Conservation (phyloP, 2,888 invertebrate genomes). For the Drosophila anomalata region DNA sequence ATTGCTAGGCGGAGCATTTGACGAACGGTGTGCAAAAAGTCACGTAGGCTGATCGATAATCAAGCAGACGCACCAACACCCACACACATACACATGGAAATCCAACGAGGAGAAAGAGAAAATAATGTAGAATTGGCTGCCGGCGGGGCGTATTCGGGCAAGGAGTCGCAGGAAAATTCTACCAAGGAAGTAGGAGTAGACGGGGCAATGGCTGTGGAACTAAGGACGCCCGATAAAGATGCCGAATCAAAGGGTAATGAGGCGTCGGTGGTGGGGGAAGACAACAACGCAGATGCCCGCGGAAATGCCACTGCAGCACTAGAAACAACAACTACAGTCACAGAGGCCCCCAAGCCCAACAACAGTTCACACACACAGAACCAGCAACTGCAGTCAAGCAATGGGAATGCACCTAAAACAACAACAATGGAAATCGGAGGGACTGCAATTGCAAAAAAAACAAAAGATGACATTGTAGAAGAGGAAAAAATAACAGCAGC, state of each 20-base stretch:
- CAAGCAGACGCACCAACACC: constrained; percentile 66
- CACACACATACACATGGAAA: constrained; percentile 59
- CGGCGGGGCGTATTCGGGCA: constrained; percentile 15
- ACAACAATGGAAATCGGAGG: constrained; percentile 25
- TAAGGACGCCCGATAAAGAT: constrained; percentile 33
- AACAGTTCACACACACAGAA: constrained; percentile 21
- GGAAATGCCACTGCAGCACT: constrained; percentile 40
- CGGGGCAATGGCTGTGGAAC: constrained; percentile 22
- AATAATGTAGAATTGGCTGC: constrained; percentile 56
- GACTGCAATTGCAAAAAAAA: constrained; percentile 32
- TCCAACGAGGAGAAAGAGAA: constrained; percentile 56
- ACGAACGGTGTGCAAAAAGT: constrained; percentile 26
- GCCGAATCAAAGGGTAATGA: constrained; percentile 42
- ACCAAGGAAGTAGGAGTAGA: neutral
- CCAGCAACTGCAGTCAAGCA: constrained; percentile 32
- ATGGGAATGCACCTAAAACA: constrained; percentile 61
- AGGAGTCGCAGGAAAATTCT: constrained; percentile 23
- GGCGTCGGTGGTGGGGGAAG: constrained; percentile 25
- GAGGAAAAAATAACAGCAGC: constrained; percentile 12
- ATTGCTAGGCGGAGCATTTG: neutral
- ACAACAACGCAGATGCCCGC: constrained; percentile 50
- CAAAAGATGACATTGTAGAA: constrained; percentile 32
- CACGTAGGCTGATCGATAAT: constrained; percentile 66
- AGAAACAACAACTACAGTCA: constrained; percentile 37
- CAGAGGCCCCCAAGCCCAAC: constrained; percentile 36